Percentiles rank a stretch among this genome's conserved stretches.
These are phyloP conservation scores for Heliconius himera DNA, from an alignment of 1,140 invertebrate genomes.

Conservation along the genomic window DNA sequence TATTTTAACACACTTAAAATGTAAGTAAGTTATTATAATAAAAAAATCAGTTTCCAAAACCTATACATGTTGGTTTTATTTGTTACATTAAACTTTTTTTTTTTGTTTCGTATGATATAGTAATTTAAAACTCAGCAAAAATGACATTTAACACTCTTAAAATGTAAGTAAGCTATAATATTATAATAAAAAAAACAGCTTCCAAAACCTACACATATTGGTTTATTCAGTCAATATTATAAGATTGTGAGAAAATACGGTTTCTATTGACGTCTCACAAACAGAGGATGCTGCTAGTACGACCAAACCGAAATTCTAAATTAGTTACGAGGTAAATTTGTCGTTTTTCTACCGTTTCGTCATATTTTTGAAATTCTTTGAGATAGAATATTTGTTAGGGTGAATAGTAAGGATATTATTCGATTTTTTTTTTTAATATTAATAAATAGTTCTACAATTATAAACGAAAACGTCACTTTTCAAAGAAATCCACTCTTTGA, in stretches of 20 bases:
- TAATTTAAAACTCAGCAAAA: not conserved
- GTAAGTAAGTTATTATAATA: not conserved
- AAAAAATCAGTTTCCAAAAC: not conserved
- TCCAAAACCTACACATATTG: not conserved
- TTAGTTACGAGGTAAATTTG: constrained; percentile 53
- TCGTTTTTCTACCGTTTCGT: constrained; percentile 18
- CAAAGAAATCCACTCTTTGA: not conserved
- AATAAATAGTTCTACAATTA: not conserved
- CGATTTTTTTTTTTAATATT: not conserved
- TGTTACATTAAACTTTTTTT: no score
- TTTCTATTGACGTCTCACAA: constrained; percentile 63
- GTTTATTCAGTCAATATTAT: not conserved
- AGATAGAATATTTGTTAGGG: not conserved
- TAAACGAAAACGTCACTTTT: not conserved
- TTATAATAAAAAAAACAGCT: not conserved
- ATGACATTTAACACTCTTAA: not conserved
- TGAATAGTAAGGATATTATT: not conserved
- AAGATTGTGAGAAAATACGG: constrained; percentile 36
- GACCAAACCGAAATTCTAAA: constrained; percentile 62
- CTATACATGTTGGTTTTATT: not conserved
- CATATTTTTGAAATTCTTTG: constrained; percentile 16
- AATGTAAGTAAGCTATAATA: no score
- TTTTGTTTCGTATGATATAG: no score
- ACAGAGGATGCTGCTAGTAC: constrained; percentile 53
- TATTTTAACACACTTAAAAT: not conserved